phyloP scores from a whole-genome alignment of 2,888 invertebrate genomes.

The Osmoderma eremita region DNA sequence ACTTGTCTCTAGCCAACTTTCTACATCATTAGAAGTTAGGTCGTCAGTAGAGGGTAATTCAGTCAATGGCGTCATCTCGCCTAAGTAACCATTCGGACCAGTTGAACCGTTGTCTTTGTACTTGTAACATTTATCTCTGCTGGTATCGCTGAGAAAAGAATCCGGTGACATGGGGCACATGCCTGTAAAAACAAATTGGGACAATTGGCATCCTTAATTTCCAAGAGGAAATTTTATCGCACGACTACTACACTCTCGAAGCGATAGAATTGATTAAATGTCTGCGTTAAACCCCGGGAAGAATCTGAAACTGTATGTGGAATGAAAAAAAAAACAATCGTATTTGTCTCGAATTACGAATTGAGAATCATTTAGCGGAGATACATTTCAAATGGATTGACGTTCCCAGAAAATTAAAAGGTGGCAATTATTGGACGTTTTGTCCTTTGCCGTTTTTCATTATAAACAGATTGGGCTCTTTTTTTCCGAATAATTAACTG shows the following conservation, averaged over 20 bases:
- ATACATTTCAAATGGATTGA: neutral
- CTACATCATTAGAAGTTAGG: slow-evolving; percentile 72
- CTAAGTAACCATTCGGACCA: slow-evolving; percentile 63
- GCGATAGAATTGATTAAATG: slow-evolving; percentile 18
- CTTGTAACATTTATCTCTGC: slow-evolving; percentile 58
- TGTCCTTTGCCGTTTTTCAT: neutral
- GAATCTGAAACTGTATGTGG: neutral
- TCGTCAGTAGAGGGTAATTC: slow-evolving; percentile 75
- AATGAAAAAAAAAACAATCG: too few relatives aligned
- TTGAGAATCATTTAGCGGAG: slow-evolving; percentile 4
- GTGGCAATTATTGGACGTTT: slow-evolving; percentile 10
- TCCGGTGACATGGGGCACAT: slow-evolving; percentile 61
- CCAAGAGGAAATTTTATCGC: neutral
- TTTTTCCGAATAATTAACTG: too few relatives aligned
- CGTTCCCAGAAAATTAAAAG: slow-evolving; percentile 10
- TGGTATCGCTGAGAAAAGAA: slow-evolving; percentile 57
- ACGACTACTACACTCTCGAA: neutral
- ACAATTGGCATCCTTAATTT: slow-evolving; percentile 6
- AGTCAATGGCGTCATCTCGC: slow-evolving; percentile 75
- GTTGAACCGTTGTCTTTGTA: slow-evolving; percentile 59
- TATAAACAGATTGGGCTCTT: neutral
- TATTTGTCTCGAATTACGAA: slow-evolving; percentile 8
- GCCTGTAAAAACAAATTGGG: slow-evolving; percentile 51
- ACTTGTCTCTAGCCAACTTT: slow-evolving; percentile 78
- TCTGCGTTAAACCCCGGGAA: neutral